These are phyloP conservation scores for Montipora capricornis DNA, from an alignment of 64 coral and sea anemone species.

Conservation along the genomic window DNA sequence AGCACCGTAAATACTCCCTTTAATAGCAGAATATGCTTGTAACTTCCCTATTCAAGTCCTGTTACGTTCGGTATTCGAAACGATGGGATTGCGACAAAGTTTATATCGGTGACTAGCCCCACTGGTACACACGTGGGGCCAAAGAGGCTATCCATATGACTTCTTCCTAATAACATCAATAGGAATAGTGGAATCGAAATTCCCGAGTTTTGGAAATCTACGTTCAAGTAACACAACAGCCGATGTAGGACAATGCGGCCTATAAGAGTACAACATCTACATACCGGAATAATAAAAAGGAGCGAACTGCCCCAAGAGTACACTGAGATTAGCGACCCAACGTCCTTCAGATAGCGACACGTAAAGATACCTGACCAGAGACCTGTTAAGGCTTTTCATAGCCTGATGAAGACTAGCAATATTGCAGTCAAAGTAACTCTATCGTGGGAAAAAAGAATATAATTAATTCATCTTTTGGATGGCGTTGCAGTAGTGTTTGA, in stretches of 20 bases:
- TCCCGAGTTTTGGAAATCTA: not conserved
- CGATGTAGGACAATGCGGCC: not conserved
- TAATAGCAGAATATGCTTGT: not conserved
- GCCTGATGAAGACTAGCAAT: too few relatives aligned
- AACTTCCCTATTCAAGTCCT: not conserved
- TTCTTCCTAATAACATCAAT: not conserved
- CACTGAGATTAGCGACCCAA: too few relatives aligned
- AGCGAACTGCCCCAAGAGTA: not conserved
- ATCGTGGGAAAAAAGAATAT: too few relatives aligned
- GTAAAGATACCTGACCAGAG: not conserved
- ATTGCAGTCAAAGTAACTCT: too few relatives aligned
- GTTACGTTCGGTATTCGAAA: not conserved
- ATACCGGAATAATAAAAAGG: not conserved
- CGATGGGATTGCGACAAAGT: not conserved
- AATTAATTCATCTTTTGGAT: too few relatives aligned
- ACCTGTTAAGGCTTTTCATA: not conserved
- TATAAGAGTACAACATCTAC: not conserved
- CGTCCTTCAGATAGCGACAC: not conserved
- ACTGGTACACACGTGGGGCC: not conserved
- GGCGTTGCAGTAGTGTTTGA: too few relatives aligned
- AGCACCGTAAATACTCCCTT: not conserved
- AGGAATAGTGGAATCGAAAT: not conserved
- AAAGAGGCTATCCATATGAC: not conserved
- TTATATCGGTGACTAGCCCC: not conserved
- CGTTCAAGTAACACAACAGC: not conserved